Evolutionary conservation across 1,140 invertebrate genomes (phyloP), one percentile per base, ranked within the genome.

Genomic region (Whitmania pigra): DNA sequence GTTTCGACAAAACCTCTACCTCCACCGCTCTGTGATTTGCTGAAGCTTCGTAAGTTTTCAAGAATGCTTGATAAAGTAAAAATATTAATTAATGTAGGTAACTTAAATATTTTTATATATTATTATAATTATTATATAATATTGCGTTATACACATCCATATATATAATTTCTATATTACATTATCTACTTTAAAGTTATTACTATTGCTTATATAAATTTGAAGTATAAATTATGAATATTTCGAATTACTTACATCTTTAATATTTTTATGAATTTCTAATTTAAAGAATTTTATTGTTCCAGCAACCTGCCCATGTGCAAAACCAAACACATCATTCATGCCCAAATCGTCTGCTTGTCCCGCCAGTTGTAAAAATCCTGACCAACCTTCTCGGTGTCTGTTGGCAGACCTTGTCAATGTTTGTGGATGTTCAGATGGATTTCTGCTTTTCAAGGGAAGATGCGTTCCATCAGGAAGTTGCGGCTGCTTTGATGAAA

Each of bases 211-310:
- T n/a, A n/a, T n/a, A n/a, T n/a, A n/a, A n/a, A n/a, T n/a, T n/a
- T n/a, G n/a, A n/a, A n/a, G n/a, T n/a, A n/a, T n/a, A n/a, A n/a
- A n/a, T n/a, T n/a, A n/a, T n/a, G n/a, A n/a, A 25, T 63, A 63
- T 63, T 36, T 18, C 7, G 2, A 25, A 63, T 6, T 63, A 63
- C 2, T 63, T 15, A 7, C 2, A 15, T n/a, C 9, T 25, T 63
- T 63, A 63, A 11, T 63, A 63, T 25, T 63, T 13, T 4, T n/a
- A 63, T 4, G 9, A 63, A 63, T 7, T 63, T 25, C 18, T 63
- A 63, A 15, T 63, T n/a, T n/a, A n/a, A n/a, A n/a, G n/a, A n/a
- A 63, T 63, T n/a, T 15, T 63, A 63, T 63, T 63, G 9, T 63
- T 63, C 57, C 57, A 63, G 22, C 57, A 18, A 13, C 57, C 2